Conservation (phyloP, 2,797 vertebrate species). For the Cynopterus sphinx region DNA sequence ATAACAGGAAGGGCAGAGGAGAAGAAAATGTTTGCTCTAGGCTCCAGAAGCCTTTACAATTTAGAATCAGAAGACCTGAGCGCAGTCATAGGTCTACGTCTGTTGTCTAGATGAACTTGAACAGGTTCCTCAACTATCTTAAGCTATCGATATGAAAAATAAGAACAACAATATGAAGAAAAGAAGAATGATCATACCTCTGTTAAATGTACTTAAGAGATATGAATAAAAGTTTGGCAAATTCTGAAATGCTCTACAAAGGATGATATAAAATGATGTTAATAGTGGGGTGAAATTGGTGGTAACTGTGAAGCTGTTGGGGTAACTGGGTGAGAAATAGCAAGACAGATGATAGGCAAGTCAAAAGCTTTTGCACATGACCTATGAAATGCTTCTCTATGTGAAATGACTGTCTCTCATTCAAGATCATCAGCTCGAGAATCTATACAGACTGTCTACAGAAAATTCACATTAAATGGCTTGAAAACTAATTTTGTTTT, state of each 20-base stretch:
- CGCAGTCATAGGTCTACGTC: neutral
- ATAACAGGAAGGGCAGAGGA: neutral
- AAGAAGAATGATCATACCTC: neutral
- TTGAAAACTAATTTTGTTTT: constrained; percentile 44
- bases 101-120: neutral
- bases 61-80: neutral
- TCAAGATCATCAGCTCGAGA: neutral
- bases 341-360: neutral
- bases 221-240: neutral
- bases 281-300: neutral
- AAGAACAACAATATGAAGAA: neutral
- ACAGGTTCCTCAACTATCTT: neutral
- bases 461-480: constrained; percentile 25
- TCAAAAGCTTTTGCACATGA: neutral
- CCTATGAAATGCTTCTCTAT: neutral
- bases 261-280: neutral
- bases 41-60: neutral
- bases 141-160: neutral
- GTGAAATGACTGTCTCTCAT: neutral
- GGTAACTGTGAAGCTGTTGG: neutral
- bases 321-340: neutral
- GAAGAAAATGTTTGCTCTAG: neutral
- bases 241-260: neutral
- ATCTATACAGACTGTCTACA: neutral
- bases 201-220: neutral